phyloP scores from a whole-genome alignment of 2,797 vertebrate species.

The Squalus acanthias region DNA sequence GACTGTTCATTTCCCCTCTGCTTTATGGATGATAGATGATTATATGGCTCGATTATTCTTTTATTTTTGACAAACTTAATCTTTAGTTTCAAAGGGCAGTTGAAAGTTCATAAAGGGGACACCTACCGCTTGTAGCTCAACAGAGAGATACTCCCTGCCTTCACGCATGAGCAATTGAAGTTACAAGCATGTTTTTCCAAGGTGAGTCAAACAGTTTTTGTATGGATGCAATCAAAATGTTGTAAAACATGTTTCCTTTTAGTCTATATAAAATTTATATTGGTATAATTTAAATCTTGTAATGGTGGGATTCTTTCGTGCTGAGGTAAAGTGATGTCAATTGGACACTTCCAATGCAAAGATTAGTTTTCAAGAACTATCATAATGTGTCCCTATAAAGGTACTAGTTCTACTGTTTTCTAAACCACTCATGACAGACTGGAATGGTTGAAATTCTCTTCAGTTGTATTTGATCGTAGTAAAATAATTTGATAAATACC shows the following conservation, averaged over 20 bases:
- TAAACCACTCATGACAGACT: background rate
- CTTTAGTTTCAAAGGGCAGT: background rate
- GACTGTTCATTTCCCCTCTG: background rate
- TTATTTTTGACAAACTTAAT: background rate
- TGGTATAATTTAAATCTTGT: background rate
- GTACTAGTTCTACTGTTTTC: background rate
- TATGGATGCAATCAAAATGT: background rate
- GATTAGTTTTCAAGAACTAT: background rate
- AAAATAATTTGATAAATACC: background rate
- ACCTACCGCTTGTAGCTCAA: background rate
- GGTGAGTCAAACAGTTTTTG: background rate
- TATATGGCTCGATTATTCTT: background rate
- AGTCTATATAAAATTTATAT: no score
- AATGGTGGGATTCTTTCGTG: background rate
- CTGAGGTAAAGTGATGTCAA: background rate
- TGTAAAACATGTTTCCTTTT: background rate
- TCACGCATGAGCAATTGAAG: background rate
- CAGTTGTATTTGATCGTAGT: background rate
- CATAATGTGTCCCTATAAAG: background rate
- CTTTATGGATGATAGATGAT: background rate
- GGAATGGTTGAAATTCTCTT: background rate
- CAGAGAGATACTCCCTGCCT: background rate
- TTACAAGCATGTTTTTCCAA: background rate
- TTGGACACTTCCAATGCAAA: background rate
- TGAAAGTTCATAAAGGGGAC: background rate